A percentile compares a stretch with the other conserved stretches of the same genome.
Evolutionary conservation across 2,113 vertebrate genomes (phyloP).

Genomic region (Pelvicachromis taeniatus): DNA sequence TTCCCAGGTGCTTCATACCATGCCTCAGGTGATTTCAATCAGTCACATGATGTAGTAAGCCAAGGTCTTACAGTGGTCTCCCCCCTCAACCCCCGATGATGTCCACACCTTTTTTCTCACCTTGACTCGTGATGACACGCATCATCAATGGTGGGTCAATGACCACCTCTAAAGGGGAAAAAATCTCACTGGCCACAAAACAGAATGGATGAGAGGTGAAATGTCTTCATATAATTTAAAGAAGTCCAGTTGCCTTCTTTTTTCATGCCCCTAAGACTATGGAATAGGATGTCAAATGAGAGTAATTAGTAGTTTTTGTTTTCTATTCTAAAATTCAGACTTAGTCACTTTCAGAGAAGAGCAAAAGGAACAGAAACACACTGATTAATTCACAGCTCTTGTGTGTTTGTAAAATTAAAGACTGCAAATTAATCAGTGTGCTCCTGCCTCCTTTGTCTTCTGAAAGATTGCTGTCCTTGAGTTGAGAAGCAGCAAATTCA

Average conservation of each 20-base stretch:
- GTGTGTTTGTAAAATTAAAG: not conserved
- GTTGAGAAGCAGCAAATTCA: not conserved
- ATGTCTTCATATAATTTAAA: not conserved
- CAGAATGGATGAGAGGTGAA: not conserved
- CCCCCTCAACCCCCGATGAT: not conserved
- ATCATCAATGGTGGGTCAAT: fast-evolving
- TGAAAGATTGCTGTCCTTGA: not conserved
- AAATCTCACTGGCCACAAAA: not conserved
- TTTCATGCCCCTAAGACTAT: not conserved
- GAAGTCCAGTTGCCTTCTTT: not conserved
- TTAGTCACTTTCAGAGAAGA: not conserved
- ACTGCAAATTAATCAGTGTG: not conserved
- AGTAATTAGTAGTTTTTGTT: not conserved
- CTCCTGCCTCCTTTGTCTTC: not conserved
- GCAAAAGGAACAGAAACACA: not conserved
- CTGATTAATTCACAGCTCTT: not conserved
- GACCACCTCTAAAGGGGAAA: not conserved
- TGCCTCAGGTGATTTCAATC: not conserved
- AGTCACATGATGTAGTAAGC: not conserved
- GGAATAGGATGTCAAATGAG: not conserved
- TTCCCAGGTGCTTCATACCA: not conserved
- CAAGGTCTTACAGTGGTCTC: not conserved
- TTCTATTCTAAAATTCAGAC: not conserved
- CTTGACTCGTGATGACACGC: fast-evolving
- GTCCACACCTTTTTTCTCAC: not conserved